phyloP scores from a whole-genome alignment of 2,113 vertebrate genomes.

The Brachyhypopomus occidentalis region DNA sequence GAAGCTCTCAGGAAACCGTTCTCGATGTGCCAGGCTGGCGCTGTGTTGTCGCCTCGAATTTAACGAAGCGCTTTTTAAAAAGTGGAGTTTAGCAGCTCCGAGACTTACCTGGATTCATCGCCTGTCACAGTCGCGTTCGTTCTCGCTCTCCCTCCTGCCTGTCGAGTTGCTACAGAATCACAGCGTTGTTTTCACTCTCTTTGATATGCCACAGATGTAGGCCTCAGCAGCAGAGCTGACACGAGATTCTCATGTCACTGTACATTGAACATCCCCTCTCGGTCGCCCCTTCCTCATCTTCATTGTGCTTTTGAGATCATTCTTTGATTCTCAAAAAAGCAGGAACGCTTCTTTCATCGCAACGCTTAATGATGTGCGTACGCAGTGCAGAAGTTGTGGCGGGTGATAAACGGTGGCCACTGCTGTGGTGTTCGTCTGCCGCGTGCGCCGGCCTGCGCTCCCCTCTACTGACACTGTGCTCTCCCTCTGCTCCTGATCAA shows the following conservation, averaged over 20 bases:
- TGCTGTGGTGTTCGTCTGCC: constrained; percentile 23
- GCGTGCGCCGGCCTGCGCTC: not conserved
- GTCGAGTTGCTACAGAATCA: constrained; percentile 55
- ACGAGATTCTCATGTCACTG: constrained; percentile 56
- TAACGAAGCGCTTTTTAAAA: constrained; percentile 47
- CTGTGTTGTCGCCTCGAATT: constrained; percentile 51
- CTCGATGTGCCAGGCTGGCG: constrained; percentile 36
- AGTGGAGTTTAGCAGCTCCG: constrained; percentile 51
- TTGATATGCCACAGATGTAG: constrained; percentile 60
- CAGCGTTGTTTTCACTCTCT: constrained; percentile 59
- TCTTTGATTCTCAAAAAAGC: constrained; percentile 28
- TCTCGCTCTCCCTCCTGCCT: constrained; percentile 46
- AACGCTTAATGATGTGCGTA: constrained; percentile 18
- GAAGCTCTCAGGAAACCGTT: constrained; percentile 29
- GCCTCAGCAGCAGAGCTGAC: constrained; percentile 46
- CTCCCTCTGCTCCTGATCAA: constrained; percentile 68
- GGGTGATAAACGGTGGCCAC: constrained; percentile 14
- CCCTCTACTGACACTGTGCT: not conserved
- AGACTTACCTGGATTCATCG: constrained; percentile 55
- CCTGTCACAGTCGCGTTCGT: constrained; percentile 47
- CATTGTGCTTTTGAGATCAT: constrained; percentile 31
- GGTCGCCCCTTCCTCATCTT: constrained; percentile 17
- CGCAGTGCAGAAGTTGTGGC: not conserved
- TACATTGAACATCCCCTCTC: constrained; percentile 16
- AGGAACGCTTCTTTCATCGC: constrained; percentile 18